Evolutionary conservation across 2,888 invertebrate species (phyloP), one percentile per base, ranked within the genome.

Genomic region (Lasioglossum malachurum): DNA sequence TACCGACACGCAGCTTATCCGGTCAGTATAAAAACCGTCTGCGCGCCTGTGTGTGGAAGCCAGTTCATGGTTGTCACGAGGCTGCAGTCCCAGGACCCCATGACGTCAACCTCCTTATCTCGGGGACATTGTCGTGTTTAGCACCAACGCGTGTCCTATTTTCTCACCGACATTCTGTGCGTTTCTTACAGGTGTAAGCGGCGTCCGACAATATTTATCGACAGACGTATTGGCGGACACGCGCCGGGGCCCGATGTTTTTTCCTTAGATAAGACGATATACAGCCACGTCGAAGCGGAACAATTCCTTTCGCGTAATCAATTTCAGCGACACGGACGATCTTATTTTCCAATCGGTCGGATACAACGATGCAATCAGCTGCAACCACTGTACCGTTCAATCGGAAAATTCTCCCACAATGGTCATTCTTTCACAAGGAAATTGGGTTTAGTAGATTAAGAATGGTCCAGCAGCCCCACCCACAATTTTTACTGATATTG

Each of bases 51-150:
- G 67, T 16, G n/a, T 69, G 38, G 31, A 69, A 60, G 14, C 3
- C 46, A 23, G 53, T 31, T 53, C 4, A 31, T 69, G 82, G 49
- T 80, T 46, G 76, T 44, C 23, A 16, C 67, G 46, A 67, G 46
- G 38, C 57, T 71, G 74, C 16, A 23, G 57, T n/a, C 60, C 16
- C 74, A 41, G 35, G 53, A 60, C 60, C 60, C 19, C 19, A 60
- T 71, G 75, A 81, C 60, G 44, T 64, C 53, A 67, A 53, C 60
- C 35, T 12, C 44, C 75, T 82, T 83, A 82, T 78, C 83, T 83
- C 16, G 27, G 41, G 69, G 75, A 83, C 41, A 83, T 49, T 69
- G 81, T 78, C 27, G 46, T 27, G 38, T 82, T 82, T 60, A 71
- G 41, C 46, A 81, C 57, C 31, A 35, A 83, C 78, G 64, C 14